Conservation (phyloP, 2,113 vertebrate species). For the Perccottus glenii region DNA sequence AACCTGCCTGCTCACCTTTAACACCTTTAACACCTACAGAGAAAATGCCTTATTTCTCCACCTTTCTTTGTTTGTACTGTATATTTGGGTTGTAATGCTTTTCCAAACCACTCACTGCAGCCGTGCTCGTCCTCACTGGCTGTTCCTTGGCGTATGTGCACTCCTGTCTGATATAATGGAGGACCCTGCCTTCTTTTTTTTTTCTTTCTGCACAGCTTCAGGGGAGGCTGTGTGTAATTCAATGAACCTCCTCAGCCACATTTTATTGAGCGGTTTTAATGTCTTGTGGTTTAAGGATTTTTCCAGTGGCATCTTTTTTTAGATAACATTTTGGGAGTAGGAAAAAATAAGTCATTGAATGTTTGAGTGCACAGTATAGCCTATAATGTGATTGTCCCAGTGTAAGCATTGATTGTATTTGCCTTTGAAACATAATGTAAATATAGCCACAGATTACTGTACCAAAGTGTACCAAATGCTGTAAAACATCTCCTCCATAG, state of each 20-base stretch:
- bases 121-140: background rate
- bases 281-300: slow-evolving; percentile 2
- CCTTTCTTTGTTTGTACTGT: background rate
- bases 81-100: background rate
- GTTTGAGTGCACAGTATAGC: background rate
- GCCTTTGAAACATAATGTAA: background rate
- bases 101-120: slow-evolving; percentile 4
- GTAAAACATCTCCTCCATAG: no score
- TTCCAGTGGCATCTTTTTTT: slow-evolving; percentile 4
- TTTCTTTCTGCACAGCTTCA: background rate
- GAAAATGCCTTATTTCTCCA: slow-evolving; percentile 11
- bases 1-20: slow-evolving; percentile 1
- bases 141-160: background rate
- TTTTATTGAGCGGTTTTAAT: slow-evolving; percentile 7
- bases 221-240: slow-evolving; percentile 5
- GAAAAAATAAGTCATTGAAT: background rate
- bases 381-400: background rate
- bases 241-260: slow-evolving; percentile 9
- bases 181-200: background rate
- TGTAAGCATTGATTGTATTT: background rate
- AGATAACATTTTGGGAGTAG: background rate
- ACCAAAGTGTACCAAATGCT: no score
- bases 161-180: slow-evolving; percentile 5
- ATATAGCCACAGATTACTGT: no score
- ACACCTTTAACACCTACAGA: slow-evolving; percentile 1